Base-by-base conservation (phyloP, 2,888 invertebrate genomes). In the Orgyia antiqua region DNA sequence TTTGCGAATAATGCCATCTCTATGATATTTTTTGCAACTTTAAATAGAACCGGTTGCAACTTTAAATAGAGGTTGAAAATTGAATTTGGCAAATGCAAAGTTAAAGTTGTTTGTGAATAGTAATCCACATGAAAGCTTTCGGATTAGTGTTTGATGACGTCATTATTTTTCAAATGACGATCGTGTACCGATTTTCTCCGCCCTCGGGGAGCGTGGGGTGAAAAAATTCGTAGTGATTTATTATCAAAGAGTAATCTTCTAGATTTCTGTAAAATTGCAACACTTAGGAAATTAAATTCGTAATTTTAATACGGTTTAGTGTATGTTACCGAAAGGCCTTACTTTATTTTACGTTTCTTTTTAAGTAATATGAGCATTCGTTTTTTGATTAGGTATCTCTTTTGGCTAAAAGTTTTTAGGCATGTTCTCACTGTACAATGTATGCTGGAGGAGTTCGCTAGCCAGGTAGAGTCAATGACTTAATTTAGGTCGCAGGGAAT, bases 91-190 rank as follows among this genome's bases (percentile, higher is more conserved):
- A n/a, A 29, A 2, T 34, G 36, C 20, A 39, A 25, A 29, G 13
- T 8, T 27, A 42, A 49, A 33, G 29, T 57, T 63, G 62, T 66
- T 42, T 34, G 38, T 49, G 40, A 15, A 15, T 4, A 67, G 71
- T 80, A 86, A 86, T 86, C 82, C 84, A 80, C 82, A 83, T 80
- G 84, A 86, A 86, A 86, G 86, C 86, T 80, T 78, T 75, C 55
- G 78, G 83, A 86, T 86, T 86, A 86, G 84, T 79, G 80, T 86
- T 84, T 86, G 84, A 84, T 86, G 86, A 84, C 80, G 70, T 86
- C 86, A 86, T 86, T 86, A 86, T 83, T 83, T 78, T 71, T 65
- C 71, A 68, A 77, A 84, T 77, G 77, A 77, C 74, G 68, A 77
- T 83, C 77, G 72, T 69, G 78, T 83, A 67, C 75, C 80, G 69